Evolutionary conservation across 2,888 invertebrate genomes (phyloP).

Genomic region (Beris morrisii): DNA sequence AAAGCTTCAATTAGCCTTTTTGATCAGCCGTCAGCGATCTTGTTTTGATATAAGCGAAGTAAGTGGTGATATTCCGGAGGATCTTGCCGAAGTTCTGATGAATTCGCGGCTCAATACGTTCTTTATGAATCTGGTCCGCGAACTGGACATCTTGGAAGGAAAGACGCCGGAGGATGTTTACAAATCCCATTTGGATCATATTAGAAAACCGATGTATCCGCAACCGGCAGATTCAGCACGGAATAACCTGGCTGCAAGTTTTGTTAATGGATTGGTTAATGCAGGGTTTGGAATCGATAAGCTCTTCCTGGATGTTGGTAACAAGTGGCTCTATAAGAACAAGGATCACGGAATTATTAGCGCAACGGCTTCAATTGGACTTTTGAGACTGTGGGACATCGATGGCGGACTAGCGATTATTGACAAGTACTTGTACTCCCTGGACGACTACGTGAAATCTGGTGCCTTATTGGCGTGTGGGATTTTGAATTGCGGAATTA

Average conservation of each 20-base stretch:
- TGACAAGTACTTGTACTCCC: constrained; percentile 89
- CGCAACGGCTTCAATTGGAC: constrained; percentile 91
- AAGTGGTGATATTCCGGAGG: constrained; percentile 65
- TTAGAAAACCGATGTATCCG: constrained; percentile 41
- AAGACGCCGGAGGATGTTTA: constrained; percentile 96
- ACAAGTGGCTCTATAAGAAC: constrained; percentile 86
- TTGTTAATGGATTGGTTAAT: constrained; percentile 95
- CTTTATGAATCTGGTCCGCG: constrained; percentile 83
- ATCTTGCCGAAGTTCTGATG: constrained; percentile 79
- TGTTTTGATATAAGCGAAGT: constrained; percentile 69
- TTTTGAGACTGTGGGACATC: constrained; percentile 93
- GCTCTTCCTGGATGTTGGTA: constrained; percentile 74
- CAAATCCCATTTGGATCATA: constrained; percentile 88
- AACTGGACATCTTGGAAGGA: constrained; percentile 95
- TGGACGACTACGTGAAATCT: constrained; percentile 89
- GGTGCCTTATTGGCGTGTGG: constrained; percentile 92
- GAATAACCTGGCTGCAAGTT: constrained; percentile 89
- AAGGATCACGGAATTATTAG: constrained; percentile 94
- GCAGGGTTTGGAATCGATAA: constrained; percentile 93
- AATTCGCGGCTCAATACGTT: constrained; percentile 86
- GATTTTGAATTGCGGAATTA: constrained; percentile 89
- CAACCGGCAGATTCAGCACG: constrained; percentile 84
- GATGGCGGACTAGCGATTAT: constrained; percentile 93
- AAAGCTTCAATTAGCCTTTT: constrained; percentile 88
- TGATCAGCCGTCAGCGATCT: constrained; percentile 86